Conservation (phyloP, 2,888 invertebrate species). For the Coecobrya sp. region DNA sequence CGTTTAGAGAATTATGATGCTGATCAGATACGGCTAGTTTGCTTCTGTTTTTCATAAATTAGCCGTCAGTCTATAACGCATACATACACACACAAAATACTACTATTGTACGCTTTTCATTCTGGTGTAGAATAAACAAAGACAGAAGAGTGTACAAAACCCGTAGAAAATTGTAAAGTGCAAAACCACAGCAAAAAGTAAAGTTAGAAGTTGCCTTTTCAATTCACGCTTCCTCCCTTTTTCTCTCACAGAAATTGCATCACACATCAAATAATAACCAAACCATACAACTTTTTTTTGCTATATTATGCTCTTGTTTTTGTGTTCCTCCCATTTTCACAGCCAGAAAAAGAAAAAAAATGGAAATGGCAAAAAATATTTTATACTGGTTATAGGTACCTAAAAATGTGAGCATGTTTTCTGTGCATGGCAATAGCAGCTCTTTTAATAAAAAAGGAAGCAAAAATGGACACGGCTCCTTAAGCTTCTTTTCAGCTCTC, state of each 20-base stretch:
- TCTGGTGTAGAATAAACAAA: too few relatives aligned
- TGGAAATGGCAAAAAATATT: slow-evolving; percentile 5
- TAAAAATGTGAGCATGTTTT: background rate
- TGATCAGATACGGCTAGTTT: slow-evolving; percentile 13
- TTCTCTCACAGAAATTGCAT: background rate
- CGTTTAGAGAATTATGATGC: background rate
- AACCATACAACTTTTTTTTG: background rate
- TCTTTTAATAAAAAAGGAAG: background rate
- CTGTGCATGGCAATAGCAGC: background rate
- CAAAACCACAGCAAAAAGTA: slow-evolving; percentile 31
- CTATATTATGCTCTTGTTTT: background rate
- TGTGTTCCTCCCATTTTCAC: slow-evolving; percentile 32
- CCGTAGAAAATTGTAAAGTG: slow-evolving; percentile 5
- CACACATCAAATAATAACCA: background rate
- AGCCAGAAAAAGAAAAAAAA: background rate
- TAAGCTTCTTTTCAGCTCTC: slow-evolving; percentile 11
- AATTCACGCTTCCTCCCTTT: slow-evolving; percentile 34
- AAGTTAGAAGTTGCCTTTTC: background rate
- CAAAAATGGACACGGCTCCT: slow-evolving; percentile 17
- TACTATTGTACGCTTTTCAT: too few relatives aligned
- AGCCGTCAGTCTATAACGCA: too few relatives aligned
- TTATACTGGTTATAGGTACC: background rate
- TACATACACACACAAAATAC: too few relatives aligned
- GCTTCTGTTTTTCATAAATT: background rate
- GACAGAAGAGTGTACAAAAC: too few relatives aligned